A percentile compares a stretch with the other conserved stretches of the same genome.
These are phyloP conservation scores for Thryonomys swinderianus DNA, from an alignment of 2,113 vertebrate genomes.

Conservation along the genomic window DNA sequence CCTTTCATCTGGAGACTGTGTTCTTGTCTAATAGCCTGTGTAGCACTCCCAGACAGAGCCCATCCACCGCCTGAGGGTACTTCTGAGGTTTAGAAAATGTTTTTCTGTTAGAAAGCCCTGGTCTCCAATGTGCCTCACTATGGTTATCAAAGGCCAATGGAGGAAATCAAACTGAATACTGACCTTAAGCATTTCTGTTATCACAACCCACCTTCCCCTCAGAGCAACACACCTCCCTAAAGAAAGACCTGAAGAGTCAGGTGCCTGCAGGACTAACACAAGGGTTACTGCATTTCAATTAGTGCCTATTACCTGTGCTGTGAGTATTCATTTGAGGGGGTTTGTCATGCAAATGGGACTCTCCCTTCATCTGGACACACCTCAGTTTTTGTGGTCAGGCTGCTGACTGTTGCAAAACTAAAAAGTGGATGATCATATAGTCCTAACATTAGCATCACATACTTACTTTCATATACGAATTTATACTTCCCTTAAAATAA, in stretches of 20 bases:
- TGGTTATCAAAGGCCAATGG: not conserved
- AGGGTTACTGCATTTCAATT: not conserved
- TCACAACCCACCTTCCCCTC: not conserved
- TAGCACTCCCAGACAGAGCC: no score
- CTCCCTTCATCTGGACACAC: not conserved
- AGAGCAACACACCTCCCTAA: not conserved
- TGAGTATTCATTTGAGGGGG: not conserved
- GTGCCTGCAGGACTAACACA: not conserved
- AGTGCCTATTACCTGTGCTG: not conserved
- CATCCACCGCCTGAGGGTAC: not conserved
- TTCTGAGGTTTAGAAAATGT: not conserved
- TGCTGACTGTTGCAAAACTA: not conserved
- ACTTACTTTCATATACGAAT: conserved; percentile 15
- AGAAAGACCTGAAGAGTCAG: not conserved
- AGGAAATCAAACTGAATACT: not conserved
- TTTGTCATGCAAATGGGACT: not conserved
- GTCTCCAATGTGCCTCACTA: not conserved
- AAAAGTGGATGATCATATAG: not conserved
- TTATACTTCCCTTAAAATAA: not conserved
- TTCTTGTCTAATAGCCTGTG: not conserved
- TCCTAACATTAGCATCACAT: not conserved
- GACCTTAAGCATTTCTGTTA: not conserved
- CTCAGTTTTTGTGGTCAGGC: not conserved
- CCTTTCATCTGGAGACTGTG: not conserved
- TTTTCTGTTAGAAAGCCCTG: not conserved